Evolutionary conservation across 1,140 invertebrate genomes (phyloP), one percentile per base, ranked within the genome.

Genomic region (Drosophila malerkotliana): DNA sequence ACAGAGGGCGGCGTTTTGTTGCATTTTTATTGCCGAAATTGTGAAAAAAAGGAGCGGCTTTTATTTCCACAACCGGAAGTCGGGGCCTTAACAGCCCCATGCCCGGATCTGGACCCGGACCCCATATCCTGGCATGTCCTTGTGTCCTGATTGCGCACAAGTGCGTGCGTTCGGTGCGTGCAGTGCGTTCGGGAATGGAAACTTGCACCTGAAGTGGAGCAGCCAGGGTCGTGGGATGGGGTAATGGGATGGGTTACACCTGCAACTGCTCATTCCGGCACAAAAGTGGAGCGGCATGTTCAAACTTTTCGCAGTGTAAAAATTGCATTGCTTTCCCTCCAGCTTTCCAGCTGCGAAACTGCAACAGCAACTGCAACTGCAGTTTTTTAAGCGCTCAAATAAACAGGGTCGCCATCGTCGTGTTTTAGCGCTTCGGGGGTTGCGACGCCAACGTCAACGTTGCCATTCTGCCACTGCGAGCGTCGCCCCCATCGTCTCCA

Each of bases 211-310:
- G 44, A 83, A 83, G 63, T 73, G 80, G 72, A 61, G 72, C 44
- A 44, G 28, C 59, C 15, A 21, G 34, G 52, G 6, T 26, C 26
- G n/a, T n/a, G n/a, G n/a, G n/a, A n/a, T 14, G 28, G 45, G 52
- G 26, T 28, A 52, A 34, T 58, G 54, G 34, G 34, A 4, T 12
- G 3, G 10, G 34, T 7, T 5, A 7, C 53, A 32, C 24, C 71
- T 49, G 34, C 51, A 41, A 53, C 62, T 77, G 78, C 82, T 85
- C 81, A 84, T 84, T 81, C 77, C 74, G 82, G 69, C 62, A 74
- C 72, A 79, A 88, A 87, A 87, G 62, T 87, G 69, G 83, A 87
- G 61, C 83, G 83, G 66, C 83, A 71, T 88, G 83, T 87, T 87
- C 83, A 79, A 87, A 84, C 79, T 79, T 87, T 82, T 83, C 60